These are phyloP conservation scores for Callaeas wilsoni DNA, from an alignment of 2,113 vertebrate species.

Conservation along the genomic window DNA sequence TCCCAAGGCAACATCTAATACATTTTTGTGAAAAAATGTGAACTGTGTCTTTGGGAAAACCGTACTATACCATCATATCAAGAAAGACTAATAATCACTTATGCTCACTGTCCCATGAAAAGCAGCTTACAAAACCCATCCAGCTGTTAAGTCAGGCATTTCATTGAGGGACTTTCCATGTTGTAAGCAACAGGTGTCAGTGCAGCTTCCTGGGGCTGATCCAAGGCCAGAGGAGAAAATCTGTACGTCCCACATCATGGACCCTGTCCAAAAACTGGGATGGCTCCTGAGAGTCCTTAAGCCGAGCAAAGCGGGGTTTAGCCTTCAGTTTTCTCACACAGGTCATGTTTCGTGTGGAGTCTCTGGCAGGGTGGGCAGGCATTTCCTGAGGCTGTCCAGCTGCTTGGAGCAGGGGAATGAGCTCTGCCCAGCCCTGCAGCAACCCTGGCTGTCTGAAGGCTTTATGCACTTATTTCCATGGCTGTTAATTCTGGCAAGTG, in stretches of 20 bases:
- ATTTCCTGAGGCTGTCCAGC: not conserved
- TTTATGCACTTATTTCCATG: not conserved
- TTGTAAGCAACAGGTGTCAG: constrained; percentile 60
- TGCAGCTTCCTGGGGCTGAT: not conserved
- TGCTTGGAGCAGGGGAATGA: not conserved
- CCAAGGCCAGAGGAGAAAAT: not conserved
- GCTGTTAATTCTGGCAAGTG: constrained; percentile 4
- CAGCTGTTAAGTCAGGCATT: not conserved
- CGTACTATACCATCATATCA: not conserved
- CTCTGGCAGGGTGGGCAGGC: not conserved
- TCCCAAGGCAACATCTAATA: not conserved
- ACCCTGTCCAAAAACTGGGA: not conserved
- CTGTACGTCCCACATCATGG: not conserved
- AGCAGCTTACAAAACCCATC: not conserved
- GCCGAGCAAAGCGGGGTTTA: not conserved
- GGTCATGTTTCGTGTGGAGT: not conserved
- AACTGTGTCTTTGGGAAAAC: not conserved
- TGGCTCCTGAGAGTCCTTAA: not conserved
- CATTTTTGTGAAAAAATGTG: not conserved
- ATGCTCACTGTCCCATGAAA: not conserved
- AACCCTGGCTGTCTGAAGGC: not conserved
- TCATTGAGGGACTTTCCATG: constrained; percentile 31
- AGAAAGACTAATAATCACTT: not conserved
- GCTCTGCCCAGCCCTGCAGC: not conserved
- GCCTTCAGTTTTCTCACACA: not conserved